Evolutionary conservation across 1,140 invertebrate species (phyloP), one percentile per base, ranked within the genome.

Genomic region (Notospermus geniculatus): DNA sequence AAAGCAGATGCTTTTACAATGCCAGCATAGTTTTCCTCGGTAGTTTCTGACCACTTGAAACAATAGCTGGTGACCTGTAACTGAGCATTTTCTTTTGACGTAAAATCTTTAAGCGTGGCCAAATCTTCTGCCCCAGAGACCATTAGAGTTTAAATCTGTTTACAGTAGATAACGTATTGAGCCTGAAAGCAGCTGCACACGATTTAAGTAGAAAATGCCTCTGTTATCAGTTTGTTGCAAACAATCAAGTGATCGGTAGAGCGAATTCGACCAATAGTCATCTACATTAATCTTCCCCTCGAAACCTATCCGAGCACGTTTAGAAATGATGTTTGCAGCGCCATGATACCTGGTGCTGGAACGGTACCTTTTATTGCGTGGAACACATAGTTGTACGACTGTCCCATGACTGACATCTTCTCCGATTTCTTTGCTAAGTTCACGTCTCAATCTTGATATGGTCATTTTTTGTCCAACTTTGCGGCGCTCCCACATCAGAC

Each of bases 141-240:
- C 39, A 43, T 43, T 43, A 43, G 19, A 13, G 39, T 43, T 43
- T 43, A 19, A 43, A 43, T 43, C 19, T 43, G 39, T 43, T 43
- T 11, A 19, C 39, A 43, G 11, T 13, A 13, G 39, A 13, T 43
- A 43, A 43, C 39, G 39, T 43, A 43, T 43, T 43, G 11, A 43
- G 19, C 39, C 39, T 43, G 39, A 43, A 43, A 43, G 11, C 39
- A 43, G 39, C 39, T 13, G 39, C 39, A 43, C 19, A 43, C 19
- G 39, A n/a, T n/a, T n/a, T n/a, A n/a, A n/a, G n/a, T n/a, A n/a
- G n/a, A n/a, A n/a, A n/a, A n/a, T n/a, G n/a, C 19, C 19, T 13
- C 39, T 43, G 39, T 43, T 43, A 19, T 43, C 39, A 11, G 39
- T 43, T 43, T 43, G 11, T 43, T 43, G 39, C 11, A 43, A 19